Evolutionary conservation across 2,113 vertebrate genomes (phyloP).

Genomic region (Phalacrocorax aristotelis): DNA sequence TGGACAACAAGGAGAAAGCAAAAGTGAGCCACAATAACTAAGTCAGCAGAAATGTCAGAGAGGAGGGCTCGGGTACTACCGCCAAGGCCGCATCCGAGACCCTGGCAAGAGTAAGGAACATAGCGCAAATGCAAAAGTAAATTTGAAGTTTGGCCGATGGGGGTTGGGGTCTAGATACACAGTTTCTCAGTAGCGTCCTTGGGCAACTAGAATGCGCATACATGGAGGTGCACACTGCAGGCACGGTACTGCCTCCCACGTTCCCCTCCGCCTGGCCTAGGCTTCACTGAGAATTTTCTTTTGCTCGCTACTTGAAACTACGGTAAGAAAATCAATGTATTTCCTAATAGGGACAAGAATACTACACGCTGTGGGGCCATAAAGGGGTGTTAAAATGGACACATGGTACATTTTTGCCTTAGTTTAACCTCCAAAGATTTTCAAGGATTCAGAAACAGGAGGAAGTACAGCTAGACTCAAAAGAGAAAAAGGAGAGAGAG

Average conservation of each 20-base stretch:
- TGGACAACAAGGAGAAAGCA: not conserved
- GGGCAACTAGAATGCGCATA: fast-evolving
- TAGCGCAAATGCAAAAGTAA: not conserved
- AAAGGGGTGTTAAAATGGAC: not conserved
- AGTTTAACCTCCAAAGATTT: not conserved
- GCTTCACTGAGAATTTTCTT: not conserved
- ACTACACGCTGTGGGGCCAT: not conserved
- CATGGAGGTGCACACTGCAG: fast-evolving
- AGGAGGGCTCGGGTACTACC: not conserved
- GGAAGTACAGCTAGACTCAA: not conserved
- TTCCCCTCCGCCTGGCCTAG: not conserved
- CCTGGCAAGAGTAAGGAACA: not conserved
- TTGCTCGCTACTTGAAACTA: not conserved
- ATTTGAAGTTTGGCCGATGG: not conserved
- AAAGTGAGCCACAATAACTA: not conserved
- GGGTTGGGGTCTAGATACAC: not conserved
- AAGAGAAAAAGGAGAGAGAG: not conserved
- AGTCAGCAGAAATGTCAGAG: not conserved
- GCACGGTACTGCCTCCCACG: fast-evolving
- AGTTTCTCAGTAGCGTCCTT: not conserved
- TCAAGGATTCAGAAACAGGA: not conserved
- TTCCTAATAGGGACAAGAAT: not conserved
- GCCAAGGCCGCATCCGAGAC: not conserved
- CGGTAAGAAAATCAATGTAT: not conserved
- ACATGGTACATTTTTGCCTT: not conserved